A percentile compares a stretch with the other conserved stretches of the same genome.
These are phyloP conservation scores for Myathropa florea DNA, from an alignment of 2,888 invertebrate species.

Conservation along the genomic window DNA sequence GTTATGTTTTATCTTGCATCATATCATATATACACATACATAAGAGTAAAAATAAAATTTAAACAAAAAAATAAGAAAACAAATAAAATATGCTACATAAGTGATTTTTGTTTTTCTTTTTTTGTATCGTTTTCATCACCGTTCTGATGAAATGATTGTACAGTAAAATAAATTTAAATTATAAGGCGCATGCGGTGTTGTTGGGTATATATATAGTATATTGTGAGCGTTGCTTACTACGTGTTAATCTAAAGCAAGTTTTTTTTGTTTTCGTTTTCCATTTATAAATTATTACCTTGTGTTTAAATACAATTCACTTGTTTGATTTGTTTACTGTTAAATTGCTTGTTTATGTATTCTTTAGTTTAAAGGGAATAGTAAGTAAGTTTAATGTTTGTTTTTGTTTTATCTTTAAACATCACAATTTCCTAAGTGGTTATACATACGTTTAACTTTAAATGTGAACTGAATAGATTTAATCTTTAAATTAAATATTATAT, in stretches of 20 bases:
- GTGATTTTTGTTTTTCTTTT: conserved; percentile 30
- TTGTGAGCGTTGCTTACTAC: conserved; percentile 33
- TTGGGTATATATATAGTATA: conserved; percentile 10
- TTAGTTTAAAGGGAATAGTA: conserved; percentile 43
- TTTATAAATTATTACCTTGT: neutral
- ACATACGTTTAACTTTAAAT: neutral
- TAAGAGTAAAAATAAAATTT: conserved; percentile 2
- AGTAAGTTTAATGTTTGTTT: conserved; percentile 6
- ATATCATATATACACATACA: conserved; percentile 47
- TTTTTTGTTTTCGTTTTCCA: neutral
- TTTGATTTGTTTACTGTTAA: conserved; percentile 14
- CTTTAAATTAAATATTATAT: conserved; percentile 35
- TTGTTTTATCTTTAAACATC: conserved; percentile 49
- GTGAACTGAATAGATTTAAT: conserved; percentile 36
- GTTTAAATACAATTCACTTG: conserved; percentile 35
- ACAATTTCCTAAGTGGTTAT: conserved; percentile 52
- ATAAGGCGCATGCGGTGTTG: conserved; percentile 69
- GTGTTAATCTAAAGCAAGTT: conserved; percentile 38
- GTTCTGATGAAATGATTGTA: neutral
- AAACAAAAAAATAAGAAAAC: conserved; percentile 20
- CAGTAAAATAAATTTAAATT: conserved; percentile 25
- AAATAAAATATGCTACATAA: conserved; percentile 39
- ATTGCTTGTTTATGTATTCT: conserved; percentile 28
- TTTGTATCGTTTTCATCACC: conserved; percentile 3
- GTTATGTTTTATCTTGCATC: neutral